Evolutionary conservation across 1,140 invertebrate species (phyloP), one percentile per base, ranked within the genome.

Genomic region (Venturia canescens): DNA sequence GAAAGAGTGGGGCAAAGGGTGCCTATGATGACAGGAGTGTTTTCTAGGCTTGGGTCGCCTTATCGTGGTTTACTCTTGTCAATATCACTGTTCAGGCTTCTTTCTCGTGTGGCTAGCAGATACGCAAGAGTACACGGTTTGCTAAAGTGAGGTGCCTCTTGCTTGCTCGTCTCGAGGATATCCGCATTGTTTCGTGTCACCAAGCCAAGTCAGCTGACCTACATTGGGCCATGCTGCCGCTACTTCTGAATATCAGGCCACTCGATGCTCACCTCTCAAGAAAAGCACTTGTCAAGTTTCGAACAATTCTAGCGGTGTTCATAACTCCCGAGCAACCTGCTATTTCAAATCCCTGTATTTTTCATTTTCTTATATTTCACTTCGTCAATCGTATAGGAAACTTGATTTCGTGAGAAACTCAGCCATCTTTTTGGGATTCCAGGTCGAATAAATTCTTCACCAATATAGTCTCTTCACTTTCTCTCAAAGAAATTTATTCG

Each of bases 151-250:
- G 79, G 69, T 78, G 81, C 75, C 80, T 80, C 75, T 77, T 72
- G 60, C 70, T 50, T 57, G 81, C 83, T 80, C 80, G 82, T 80
- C 78, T 78, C 82, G 75, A 79, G 84, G 85, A 87, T 87, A 87
- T 88, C 87, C 86, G 86, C 87, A 88, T 88, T 88, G 87, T 88
- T 88, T 88, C 86, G 78, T 82, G 78, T 83, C 84, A 83, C 82
- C 67, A 80, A 86, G 87, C 87, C 86, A 87, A 88, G 84, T 88
- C 86, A 87, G 87, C 84, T 87, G 87, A 88, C 87, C 86, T 88
- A 86, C 78, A 88, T 88, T 82, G 74, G 70, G 77, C 70, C 34
- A 78, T 31, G 53, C 26, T 77, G 67, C n/a, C 71, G 71, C 34
- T 79, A 48, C 50, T 74, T 83, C 72, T 78, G 78, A 78, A 83